Evolutionary conservation across 1,140 invertebrate species (phyloP).

Genomic region (Hermatobates lingyangjiaoensis): DNA sequence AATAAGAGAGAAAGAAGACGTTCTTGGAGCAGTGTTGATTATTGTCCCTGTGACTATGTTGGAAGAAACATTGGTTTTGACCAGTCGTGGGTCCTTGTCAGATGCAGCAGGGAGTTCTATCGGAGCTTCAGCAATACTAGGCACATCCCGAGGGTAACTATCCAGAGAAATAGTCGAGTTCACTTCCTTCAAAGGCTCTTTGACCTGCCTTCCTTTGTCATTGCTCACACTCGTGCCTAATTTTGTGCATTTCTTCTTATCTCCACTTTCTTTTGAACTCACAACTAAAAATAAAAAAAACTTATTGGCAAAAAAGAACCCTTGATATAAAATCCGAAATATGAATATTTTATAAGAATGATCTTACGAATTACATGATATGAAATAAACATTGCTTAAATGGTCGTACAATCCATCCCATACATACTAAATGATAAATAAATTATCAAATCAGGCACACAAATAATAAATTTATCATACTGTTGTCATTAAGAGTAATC

Average conservation of each 20-base stretch:
- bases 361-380: too few species aligned
- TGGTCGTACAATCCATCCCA: too few species aligned
- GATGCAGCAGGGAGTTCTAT: neutral
- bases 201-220: neutral
- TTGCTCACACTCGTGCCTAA: neutral
- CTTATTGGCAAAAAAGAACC: neutral
- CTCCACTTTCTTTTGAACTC: neutral
- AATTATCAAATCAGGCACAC: too few species aligned
- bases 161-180: neutral
- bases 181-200: slow-evolving; percentile 4
- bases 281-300: neutral
- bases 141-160: neutral
- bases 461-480: too few species aligned
- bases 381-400: too few species aligned
- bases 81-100: neutral
- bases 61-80: neutral
- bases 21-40: too few species aligned
- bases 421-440: too few species aligned
- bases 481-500: too few species aligned
- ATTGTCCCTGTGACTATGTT: neutral
- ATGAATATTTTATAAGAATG: too few species aligned
- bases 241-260: neutral
- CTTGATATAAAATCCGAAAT: too few species aligned
- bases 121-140: neutral
- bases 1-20: slow-evolving; percentile 6